Evolutionary conservation across 2,797 vertebrate genomes (phyloP), one percentile per base, ranked within the genome.

Genomic region (Scarus forsteni): DNA sequence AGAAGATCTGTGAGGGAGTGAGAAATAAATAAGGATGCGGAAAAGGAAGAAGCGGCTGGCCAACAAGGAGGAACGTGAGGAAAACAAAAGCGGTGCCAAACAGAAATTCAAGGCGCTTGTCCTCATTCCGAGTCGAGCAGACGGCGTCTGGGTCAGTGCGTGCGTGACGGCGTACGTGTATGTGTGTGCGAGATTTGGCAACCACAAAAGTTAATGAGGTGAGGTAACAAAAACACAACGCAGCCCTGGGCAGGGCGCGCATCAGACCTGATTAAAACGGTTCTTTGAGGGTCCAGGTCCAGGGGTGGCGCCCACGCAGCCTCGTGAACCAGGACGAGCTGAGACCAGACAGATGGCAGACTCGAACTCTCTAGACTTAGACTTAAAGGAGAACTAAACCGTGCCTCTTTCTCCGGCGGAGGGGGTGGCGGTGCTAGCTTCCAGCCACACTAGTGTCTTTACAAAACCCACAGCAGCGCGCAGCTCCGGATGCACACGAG

Each of bases 51-150:
- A 75, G 74, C 73, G 80, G 75, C 78, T 83, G 88, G 75, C 70
- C 77, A 60, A 50, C 49, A 50, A 14, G 13, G 14, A 44, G 43
- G 11, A 44, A 72, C 35, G 44, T 16, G 64, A 75, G 55, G 66
- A 75, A 48, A 66, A 58, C 51, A 79, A 61, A 38, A 42, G 3
- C 73, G 87, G 93, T 94, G 93, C 92, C 93, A 93, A 94, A 93
- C 12, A 92, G 9, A 54, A 88, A 89, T 92, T 92, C 86, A 85
- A 89, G 90, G 87, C 83, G 75, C 90, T 89, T 65, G 86, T 90
- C 81, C 88, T 88, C 85, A 75, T 79, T 88, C 79, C 60, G 67
- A 34, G 67, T 77, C 27, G 78, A 81, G 67, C 43, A 74, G 82
- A 79, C 69, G 0, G 77, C 63, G 61, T 79, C 10, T 60, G 61